These are phyloP conservation scores for Anoplopoma fimbria DNA, from an alignment of 2,113 vertebrate genomes.

Conservation along the genomic window DNA sequence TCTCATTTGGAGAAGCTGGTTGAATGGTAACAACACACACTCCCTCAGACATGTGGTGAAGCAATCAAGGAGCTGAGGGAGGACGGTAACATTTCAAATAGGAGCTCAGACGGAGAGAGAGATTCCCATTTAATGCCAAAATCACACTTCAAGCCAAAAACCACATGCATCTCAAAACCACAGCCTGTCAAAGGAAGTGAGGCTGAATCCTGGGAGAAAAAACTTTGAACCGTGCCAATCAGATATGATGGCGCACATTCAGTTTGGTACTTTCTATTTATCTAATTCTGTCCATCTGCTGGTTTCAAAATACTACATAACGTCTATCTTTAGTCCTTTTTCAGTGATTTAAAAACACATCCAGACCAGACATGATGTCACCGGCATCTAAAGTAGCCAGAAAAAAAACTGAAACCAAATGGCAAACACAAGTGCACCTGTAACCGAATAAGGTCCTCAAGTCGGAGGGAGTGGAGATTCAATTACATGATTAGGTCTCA, in stretches of 20 bases:
- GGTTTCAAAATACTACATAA: conserved; percentile 22
- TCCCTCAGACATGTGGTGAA: conserved; percentile 71
- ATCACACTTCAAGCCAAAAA: conserved; percentile 33
- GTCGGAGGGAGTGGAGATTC: conserved; percentile 21
- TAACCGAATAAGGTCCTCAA: conserved; percentile 47
- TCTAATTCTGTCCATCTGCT: conserved; percentile 14
- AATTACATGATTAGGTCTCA: conserved; percentile 48
- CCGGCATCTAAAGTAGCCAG: conserved; percentile 36
- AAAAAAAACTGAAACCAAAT: conserved; percentile 14
- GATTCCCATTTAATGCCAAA: conserved; percentile 43
- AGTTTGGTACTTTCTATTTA: conserved; percentile 15
- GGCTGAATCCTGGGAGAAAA: conserved; percentile 16
- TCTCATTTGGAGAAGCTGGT: conserved; percentile 37
- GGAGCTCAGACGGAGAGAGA: conserved; percentile 19
- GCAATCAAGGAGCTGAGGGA: conserved; percentile 56
- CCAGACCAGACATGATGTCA: conserved; percentile 73
- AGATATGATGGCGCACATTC: conserved; percentile 33
- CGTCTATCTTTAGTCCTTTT: neutral
- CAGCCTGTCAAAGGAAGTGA: conserved; percentile 29
- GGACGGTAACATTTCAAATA: conserved; percentile 50
- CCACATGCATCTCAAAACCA: conserved; percentile 17
- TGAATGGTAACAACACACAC: conserved; percentile 52
- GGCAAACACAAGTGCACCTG: conserved; percentile 50
- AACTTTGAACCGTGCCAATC: conserved; percentile 28
- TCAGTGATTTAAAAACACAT: too few relatives aligned